Base-by-base conservation (phyloP, 1,140 invertebrate species). In the Mya arenaria region DNA sequence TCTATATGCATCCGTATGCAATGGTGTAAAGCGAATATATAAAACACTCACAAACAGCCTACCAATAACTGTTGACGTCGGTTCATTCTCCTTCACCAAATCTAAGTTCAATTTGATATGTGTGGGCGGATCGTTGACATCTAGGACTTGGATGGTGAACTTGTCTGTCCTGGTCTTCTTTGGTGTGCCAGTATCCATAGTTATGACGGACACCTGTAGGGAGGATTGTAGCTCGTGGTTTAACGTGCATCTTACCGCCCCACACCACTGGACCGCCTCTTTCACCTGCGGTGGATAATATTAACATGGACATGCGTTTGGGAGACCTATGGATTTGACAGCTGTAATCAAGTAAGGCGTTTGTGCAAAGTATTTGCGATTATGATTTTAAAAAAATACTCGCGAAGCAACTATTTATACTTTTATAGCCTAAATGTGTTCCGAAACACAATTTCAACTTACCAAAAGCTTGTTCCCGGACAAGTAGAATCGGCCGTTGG, bases 121-220 rank as follows among this genome's bases (percentile, higher is more conserved):
- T 23, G 68, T 69, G 2, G 88, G 88, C 4, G 82, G 55, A 44
- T 89, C 88, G 71, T 89, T 89, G 15, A 44, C 63, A 55, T 89
- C 86, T 13, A 41, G 63, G 1, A 86, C 36, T 1, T 39, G 13
- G 23, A 88, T 69, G 28, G 52, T 80, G 25, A 86, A 55, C 23
- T 25, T 44, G 34, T 78, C 52, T n/a, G 78, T 75, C 32, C 75
- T 65, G 17, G 60, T 78, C 72, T 83, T 44, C 19, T 60, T 68
- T 34, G 86, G 88, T 25, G 48, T 48, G n/a, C 88, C 88, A 77
- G 60, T 79, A 62, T 89, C 88, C 30, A 83, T 82, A 13, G 84
- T 82, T 28, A 72, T 65, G 1, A 87, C 73, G 19, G 72, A 73
- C 19, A 87, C 32, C 25, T n/a, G 34, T 8, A 86, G 25, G 15